Base-by-base conservation (phyloP, 1,140 invertebrate species). In the Eupristina koningsbergeri region DNA sequence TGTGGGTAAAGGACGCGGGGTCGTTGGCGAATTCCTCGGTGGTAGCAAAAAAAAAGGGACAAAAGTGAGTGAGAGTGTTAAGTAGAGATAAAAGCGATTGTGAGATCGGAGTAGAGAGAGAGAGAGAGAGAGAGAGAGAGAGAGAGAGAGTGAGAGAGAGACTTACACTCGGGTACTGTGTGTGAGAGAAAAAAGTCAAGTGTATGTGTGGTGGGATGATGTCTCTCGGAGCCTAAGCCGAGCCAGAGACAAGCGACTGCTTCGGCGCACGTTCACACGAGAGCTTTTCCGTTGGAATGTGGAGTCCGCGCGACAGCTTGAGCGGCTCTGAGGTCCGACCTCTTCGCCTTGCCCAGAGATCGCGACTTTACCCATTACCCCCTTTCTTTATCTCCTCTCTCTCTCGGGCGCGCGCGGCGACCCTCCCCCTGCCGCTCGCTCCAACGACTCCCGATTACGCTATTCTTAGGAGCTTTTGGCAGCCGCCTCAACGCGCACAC, bases 301-400 rank as follows among this genome's bases (percentile, higher is more conserved):
- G 91, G 92, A 93, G 92, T 93, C 92, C 92, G 92, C 92, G 92
- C 92, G 89, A 90, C 90, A 90, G 90, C 92, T 92, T 89, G 88
- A 91, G 91, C 92, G 89, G 92, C 92, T 93, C 92, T 93, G 91
- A 92, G 86, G 88, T 88, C 87, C 87, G 84, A 88, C 83, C 83
- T 87, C 86, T 86, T 86, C 84, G 83, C 75, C 39, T 64, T 61
- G 47, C 47, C 80, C 71, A 58, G 77, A 74, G 75, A 45, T 53
- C 74, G 64, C 69, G 58, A 71, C 73, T 75, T 53, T 15, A 45
- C n/a, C 73, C 34, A 63, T 61, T 76, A 36, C 45, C 58, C 76
- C 36, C 53, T 39, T 78, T 63, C 45, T 17, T 58, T n/a, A 8
- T 45, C 69, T 67, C 6, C 31, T 73, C 45, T 29, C 71, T 84